Evolutionary conservation across 2,797 vertebrate genomes (phyloP).

Genomic region (Myiotriccus ornatus): DNA sequence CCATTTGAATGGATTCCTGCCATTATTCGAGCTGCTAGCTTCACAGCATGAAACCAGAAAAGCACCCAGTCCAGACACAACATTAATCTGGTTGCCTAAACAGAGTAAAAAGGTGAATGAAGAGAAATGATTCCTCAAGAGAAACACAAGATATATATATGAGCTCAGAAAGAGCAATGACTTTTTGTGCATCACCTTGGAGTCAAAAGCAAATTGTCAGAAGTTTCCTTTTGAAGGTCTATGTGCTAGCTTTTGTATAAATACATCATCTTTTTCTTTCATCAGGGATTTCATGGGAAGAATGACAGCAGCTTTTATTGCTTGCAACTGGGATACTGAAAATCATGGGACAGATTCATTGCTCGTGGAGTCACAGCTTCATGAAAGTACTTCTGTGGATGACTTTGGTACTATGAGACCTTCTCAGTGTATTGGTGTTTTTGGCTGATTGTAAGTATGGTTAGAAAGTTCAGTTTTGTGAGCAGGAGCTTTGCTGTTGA

Average conservation of each 20-base stretch:
- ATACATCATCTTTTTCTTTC: neutral
- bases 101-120: conserved; percentile 22
- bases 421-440: neutral
- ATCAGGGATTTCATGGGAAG: conserved; percentile 49
- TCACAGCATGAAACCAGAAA: neutral
- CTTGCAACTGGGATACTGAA: neutral
- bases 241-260: neutral
- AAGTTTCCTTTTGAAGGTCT: conserved; percentile 10
- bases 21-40: neutral
- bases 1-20: neutral
- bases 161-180: conserved; percentile 23
- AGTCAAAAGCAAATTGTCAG: neutral
- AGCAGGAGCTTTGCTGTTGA: neutral
- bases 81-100: conserved; percentile 25
- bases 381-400: neutral
- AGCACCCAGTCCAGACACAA: neutral
- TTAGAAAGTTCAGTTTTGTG: neutral
- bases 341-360: neutral
- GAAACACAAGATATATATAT: neutral
- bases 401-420: neutral
- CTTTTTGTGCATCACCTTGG: neutral
- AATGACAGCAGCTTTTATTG: conserved; percentile 62
- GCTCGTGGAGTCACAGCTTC: neutral
- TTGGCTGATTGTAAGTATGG: neutral
- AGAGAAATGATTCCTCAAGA: conserved; percentile 25